Percentiles rank a stretch among this genome's conserved stretches.
Conservation (phyloP, 2,888 invertebrate species). For the Trichogramma dendrolimi region DNA sequence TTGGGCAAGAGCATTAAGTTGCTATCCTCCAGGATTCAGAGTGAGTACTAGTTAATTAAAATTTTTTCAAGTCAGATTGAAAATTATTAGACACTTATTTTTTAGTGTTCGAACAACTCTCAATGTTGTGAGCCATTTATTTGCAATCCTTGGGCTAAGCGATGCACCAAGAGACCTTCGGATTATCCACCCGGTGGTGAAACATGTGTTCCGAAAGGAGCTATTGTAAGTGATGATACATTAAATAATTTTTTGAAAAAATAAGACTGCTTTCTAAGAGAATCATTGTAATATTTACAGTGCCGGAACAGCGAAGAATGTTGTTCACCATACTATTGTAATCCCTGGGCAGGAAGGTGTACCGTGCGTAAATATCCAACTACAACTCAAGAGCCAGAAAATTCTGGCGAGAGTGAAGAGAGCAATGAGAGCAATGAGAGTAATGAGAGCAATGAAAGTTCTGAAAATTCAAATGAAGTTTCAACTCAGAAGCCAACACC, state of each 20-base stretch:
- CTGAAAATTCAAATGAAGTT: background rate
- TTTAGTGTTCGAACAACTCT: constrained; percentile 9
- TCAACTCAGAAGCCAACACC: background rate
- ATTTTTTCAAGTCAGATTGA: background rate
- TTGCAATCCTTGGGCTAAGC: constrained; percentile 26
- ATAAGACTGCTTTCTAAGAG: background rate
- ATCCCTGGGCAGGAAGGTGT: constrained; percentile 12
- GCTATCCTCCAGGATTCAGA: constrained; percentile 11
- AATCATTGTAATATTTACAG: background rate
- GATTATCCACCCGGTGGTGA: constrained; percentile 3
- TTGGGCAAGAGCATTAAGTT: background rate
- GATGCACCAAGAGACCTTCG: constrained; percentile 18
- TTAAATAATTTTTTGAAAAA: background rate
- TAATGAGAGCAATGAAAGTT: background rate
- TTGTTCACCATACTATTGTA: constrained; percentile 8
- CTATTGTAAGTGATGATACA: constrained; percentile 8
- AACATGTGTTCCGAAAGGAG: constrained; percentile 7
- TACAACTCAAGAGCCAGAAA: background rate
- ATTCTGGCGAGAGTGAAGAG: background rate
- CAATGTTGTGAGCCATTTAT: constrained; percentile 16
- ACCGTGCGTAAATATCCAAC: background rate
- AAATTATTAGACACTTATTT: background rate
- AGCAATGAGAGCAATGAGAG: background rate
- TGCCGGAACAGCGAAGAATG: constrained; percentile 8
- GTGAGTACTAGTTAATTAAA: constrained; percentile 12